These are phyloP conservation scores for Paramormyrops kingsleyae DNA, from an alignment of 2,113 vertebrate species.

Conservation along the genomic window DNA sequence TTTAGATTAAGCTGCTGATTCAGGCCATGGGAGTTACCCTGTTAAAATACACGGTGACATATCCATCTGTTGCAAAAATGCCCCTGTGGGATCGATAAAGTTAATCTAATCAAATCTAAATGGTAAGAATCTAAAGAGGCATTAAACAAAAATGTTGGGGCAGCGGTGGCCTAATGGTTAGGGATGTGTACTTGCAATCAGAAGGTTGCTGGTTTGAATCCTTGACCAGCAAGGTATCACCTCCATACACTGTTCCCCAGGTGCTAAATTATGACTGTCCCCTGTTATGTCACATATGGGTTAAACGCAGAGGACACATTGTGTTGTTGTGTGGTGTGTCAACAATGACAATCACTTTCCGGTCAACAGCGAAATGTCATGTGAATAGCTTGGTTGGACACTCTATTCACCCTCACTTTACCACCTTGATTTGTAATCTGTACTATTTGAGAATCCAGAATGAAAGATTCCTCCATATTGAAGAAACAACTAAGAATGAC, in stretches of 20 bases:
- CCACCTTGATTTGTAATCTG: neutral
- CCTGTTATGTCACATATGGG: too few relatives aligned
- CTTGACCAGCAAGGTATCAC: too few relatives aligned
- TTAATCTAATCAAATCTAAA: neutral
- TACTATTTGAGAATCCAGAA: neutral
- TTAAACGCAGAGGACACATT: too few relatives aligned
- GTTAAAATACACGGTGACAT: neutral
- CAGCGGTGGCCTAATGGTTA: too few relatives aligned
- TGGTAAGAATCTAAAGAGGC: neutral
- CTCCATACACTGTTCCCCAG: too few relatives aligned
- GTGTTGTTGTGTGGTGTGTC: too few relatives aligned
- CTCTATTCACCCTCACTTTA: neutral
- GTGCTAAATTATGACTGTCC: too few relatives aligned
- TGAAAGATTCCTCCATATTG: neutral
- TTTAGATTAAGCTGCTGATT: neutral
- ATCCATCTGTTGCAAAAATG: neutral
- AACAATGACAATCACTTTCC: too few relatives aligned
- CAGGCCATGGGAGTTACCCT: neutral
- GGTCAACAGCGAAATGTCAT: neutral
- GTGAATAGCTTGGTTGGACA: neutral
- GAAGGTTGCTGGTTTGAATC: too few relatives aligned
- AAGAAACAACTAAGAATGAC: neutral
- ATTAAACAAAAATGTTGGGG: neutral
- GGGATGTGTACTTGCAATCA: too few relatives aligned
- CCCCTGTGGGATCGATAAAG: neutral